phyloP scores from a whole-genome alignment of 1,140 invertebrate species.

The Tetramorium parvispinum region DNA sequence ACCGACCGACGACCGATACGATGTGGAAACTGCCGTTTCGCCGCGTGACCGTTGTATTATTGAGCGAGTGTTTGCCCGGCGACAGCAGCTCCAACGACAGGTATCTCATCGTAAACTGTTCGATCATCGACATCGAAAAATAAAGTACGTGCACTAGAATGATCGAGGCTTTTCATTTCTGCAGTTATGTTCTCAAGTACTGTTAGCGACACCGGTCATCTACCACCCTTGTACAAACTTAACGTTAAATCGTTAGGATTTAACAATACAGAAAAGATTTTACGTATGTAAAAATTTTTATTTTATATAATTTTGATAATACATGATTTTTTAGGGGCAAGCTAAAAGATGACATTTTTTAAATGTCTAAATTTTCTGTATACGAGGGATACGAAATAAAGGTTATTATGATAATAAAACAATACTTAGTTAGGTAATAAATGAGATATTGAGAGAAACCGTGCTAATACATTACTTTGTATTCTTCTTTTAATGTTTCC shows the following conservation, averaged over 20 bases:
- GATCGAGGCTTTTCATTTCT: not conserved
- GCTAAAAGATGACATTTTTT: not conserved
- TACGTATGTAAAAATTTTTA: not conserved
- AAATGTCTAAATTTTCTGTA: not conserved
- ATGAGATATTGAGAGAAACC: not conserved
- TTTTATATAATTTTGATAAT: not conserved
- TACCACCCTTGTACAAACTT: not conserved
- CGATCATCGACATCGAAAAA: not conserved
- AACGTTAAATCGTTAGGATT: not conserved
- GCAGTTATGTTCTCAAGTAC: not conserved
- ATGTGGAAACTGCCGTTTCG: constrained; percentile 14
- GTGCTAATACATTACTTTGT: not conserved
- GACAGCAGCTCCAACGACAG: not conserved
- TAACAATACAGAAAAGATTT: not conserved
- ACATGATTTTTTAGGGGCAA: not conserved
- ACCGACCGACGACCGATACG: constrained; percentile 13
- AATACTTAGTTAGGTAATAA: not conserved
- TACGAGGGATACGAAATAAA: not conserved
- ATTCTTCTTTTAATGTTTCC: not conserved
- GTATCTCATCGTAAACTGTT: constrained; percentile 7
- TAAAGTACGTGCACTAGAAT: not conserved
- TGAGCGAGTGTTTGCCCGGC: constrained; percentile 4
- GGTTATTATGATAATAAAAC: not conserved
- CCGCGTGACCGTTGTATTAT: constrained; percentile 9
- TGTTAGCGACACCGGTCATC: constrained; percentile 1